Evolutionary conservation across 2,113 vertebrate species (phyloP).

Genomic region (Gavia stellata): DNA sequence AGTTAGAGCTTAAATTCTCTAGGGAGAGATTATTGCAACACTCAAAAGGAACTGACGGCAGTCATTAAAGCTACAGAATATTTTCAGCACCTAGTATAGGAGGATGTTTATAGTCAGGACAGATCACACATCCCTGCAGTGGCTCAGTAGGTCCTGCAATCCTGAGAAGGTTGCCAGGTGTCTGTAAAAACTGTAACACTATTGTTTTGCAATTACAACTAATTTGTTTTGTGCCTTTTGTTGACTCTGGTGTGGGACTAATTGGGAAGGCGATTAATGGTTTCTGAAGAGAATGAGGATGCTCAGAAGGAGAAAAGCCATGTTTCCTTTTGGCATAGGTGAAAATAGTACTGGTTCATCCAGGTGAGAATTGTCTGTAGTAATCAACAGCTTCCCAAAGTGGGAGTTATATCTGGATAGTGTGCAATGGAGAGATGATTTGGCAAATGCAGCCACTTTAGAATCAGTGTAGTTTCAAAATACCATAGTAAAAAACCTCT

Average conservation of each 20-base stretch:
- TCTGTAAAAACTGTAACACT: neutral
- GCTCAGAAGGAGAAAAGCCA: neutral
- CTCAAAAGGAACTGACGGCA: neutral
- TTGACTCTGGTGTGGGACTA: neutral
- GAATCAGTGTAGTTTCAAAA: neutral
- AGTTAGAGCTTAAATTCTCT: neutral
- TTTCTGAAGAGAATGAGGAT: neutral
- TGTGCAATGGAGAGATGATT: neutral
- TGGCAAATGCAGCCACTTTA: neutral
- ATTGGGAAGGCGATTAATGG: neutral
- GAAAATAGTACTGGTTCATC: neutral
- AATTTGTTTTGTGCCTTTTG: neutral
- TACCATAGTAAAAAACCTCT: neutral
- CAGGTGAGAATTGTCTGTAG: neutral
- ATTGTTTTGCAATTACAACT: neutral
- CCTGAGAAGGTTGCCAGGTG: neutral
- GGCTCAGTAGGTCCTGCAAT: neutral
- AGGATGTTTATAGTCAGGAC: neutral
- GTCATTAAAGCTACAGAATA: neutral
- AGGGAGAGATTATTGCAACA: neutral
- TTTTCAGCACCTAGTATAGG: neutral
- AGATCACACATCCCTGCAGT: neutral
- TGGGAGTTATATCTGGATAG: neutral
- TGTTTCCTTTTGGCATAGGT: neutral
- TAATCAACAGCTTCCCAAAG: neutral